Percentiles rank a stretch among this genome's conserved stretches.
These are phyloP conservation scores for Mormyrus proboscirostris DNA, from an alignment of 2,797 vertebrate species.

Conservation along the genomic window DNA sequence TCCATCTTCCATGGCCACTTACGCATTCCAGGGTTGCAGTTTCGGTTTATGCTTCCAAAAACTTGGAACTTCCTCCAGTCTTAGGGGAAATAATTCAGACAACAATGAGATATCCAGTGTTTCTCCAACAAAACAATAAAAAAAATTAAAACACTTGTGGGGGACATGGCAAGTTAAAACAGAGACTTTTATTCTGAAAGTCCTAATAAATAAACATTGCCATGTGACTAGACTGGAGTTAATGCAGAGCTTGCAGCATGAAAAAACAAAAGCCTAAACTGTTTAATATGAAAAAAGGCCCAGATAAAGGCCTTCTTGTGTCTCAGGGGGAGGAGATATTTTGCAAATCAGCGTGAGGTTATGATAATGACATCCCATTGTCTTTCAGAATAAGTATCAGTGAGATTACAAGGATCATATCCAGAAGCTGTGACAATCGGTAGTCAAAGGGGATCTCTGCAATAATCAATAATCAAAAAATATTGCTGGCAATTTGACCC, in stretches of 20 bases:
- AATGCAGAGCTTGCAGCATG: neutral
- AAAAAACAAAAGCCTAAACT: neutral
- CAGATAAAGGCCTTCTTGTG: neutral
- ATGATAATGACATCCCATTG: neutral
- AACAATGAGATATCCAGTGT: neutral
- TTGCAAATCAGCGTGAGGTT: constrained; percentile 35
- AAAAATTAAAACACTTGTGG: neutral
- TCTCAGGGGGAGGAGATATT: constrained; percentile 24
- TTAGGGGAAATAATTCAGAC: neutral
- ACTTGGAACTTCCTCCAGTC: neutral
- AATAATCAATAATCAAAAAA: neutral
- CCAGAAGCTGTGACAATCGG: neutral
- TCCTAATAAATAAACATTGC: neutral
- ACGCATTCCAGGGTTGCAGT: neutral
- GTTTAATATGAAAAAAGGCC: neutral
- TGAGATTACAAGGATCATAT: neutral
- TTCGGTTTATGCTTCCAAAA: neutral
- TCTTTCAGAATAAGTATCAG: neutral
- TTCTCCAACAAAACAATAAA: neutral
- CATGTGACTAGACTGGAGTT: neutral
- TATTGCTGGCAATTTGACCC: neutral
- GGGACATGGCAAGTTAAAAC: neutral
- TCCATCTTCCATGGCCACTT: neutral
- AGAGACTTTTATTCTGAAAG: neutral
- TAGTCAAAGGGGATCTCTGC: neutral